phyloP scores from a whole-genome alignment of 2,888 invertebrate genomes.

The Dasypolia templi region DNA sequence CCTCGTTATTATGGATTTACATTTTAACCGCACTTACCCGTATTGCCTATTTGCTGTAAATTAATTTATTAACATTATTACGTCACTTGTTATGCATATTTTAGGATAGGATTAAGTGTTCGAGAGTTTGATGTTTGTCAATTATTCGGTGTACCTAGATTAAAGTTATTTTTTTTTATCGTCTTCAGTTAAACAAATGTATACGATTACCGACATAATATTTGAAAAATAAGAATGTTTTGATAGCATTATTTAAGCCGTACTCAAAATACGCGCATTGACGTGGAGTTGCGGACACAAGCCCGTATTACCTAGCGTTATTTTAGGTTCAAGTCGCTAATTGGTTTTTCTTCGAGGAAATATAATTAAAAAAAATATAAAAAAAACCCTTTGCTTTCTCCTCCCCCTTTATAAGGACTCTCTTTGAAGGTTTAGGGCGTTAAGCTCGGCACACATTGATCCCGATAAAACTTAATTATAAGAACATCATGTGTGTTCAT shows the following conservation, averaged over 20 bases:
- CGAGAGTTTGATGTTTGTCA: slow-evolving; percentile 2
- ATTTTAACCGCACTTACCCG: slow-evolving; percentile 81
- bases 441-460: slow-evolving; percentile 38
- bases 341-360: slow-evolving; percentile 41
- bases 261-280: no score
- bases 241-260: no score
- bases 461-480: slow-evolving; percentile 67
- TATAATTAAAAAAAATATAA: no score
- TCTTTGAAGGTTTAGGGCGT: slow-evolving; percentile 30
- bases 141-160: not conserved
- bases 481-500: slow-evolving; percentile 68
- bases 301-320: no score
- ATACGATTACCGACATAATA: not conserved
- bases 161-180: slow-evolving; percentile 7
- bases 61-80: slow-evolving; percentile 70
- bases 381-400: no score
- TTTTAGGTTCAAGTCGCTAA: slow-evolving; percentile 27
- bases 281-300: no score
- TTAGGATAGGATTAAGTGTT: slow-evolving; percentile 21
- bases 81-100: slow-evolving; percentile 36
- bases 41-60: slow-evolving; percentile 79
- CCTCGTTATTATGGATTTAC: slow-evolving; percentile 85
- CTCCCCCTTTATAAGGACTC: slow-evolving; percentile 29
- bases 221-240: not conserved
- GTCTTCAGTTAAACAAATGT: not conserved